phyloP scores from a whole-genome alignment of 1,140 invertebrate genomes.

The Globodera ellingtonae region DNA sequence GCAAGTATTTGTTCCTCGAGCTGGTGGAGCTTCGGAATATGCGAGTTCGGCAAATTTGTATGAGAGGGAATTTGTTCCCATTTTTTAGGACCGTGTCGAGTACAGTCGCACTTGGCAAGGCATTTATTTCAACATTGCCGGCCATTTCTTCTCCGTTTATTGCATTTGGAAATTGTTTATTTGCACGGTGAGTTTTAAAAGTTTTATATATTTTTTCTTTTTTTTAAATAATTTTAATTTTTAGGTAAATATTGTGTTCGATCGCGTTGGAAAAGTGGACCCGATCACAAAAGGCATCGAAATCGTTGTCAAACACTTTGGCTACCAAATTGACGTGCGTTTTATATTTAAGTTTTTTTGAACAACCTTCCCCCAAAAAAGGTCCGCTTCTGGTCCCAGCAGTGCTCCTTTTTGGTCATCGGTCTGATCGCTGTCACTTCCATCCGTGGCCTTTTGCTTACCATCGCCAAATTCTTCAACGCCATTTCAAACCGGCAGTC shows the following conservation, averaged over 20 bases:
- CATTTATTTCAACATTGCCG: constrained; percentile 97
- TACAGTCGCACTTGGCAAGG: constrained; percentile 93
- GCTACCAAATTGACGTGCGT: constrained; percentile 87
- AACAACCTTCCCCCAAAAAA: background rate
- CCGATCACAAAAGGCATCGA: constrained; percentile 94
- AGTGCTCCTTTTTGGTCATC: constrained; percentile 93
- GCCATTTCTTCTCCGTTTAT: constrained; percentile 97
- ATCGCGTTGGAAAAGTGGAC: constrained; percentile 96
- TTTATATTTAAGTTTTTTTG: constrained; percentile 59
- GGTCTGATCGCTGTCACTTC: constrained; percentile 98
- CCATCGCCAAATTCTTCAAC: constrained; percentile 99
- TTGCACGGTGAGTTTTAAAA: constrained; percentile 69
- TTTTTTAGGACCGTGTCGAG: constrained; percentile 77
- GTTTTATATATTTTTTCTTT: background rate
- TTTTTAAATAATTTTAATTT: constrained; percentile 65
- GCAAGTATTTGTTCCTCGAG: constrained; percentile 90
- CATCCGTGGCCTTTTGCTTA: constrained; percentile 89
- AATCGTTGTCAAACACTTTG: constrained; percentile 94
- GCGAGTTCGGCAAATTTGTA: constrained; percentile 67
- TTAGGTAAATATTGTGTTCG: constrained; percentile 87
- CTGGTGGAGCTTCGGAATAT: constrained; percentile 89
- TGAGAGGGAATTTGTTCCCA: background rate
- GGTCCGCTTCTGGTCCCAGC: constrained; percentile 93
- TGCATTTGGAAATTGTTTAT: constrained; percentile 99
- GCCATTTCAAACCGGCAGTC: constrained; percentile 99